Base-by-base conservation (phyloP, 2,888 invertebrate species). In the Noctua janthina region DNA sequence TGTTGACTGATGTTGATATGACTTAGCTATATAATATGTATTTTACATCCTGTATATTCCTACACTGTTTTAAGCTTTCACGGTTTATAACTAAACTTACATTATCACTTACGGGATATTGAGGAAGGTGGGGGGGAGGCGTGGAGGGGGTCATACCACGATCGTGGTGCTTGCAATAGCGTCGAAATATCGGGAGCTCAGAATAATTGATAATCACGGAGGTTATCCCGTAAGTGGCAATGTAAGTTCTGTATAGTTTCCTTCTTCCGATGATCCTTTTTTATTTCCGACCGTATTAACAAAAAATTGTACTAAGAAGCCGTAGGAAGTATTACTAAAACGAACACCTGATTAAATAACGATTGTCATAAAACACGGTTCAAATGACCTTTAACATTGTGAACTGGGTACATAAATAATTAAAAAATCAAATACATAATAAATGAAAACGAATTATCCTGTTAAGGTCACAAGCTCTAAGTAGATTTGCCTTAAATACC, bases 291-390 rank as follows among this genome's bases (percentile, higher is more conserved):
- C n/a, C 56, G 5, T 4, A 62, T 29, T 62, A 2, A 29, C 23
- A 54, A 7, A 0, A 39, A n/a, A 20, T n/a, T 39, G 20, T 39
- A 43, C 8, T 43, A 66, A 43, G 1, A 64, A 8, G 15, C 20
- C 20, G 10, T 64, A 73, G 13, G 1, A 62, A 64, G 20, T 5
- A 23, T 54, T 23, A 49, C 13, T 70, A 49, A n/a, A 49, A 0
- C 10, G 23, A 68, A 68, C 69, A 68, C 23, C 69, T 69, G 35
- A 17, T 35, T 13, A 35, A 70, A 74, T 69, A 49, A 69, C 6
- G 2, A 51, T 51, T 1, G 1, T 76, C 11, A 51, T 39, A 64
- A 51, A 51, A 43, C 17, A 29, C 23, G 3, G 3, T 46, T 4
- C 17, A 35, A 76, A 10, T 49, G 15, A 20, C 23, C 46, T 76